These are phyloP conservation scores for Eretmochelys imbricata DNA, from an alignment of 2,113 vertebrate species.

Conservation along the genomic window DNA sequence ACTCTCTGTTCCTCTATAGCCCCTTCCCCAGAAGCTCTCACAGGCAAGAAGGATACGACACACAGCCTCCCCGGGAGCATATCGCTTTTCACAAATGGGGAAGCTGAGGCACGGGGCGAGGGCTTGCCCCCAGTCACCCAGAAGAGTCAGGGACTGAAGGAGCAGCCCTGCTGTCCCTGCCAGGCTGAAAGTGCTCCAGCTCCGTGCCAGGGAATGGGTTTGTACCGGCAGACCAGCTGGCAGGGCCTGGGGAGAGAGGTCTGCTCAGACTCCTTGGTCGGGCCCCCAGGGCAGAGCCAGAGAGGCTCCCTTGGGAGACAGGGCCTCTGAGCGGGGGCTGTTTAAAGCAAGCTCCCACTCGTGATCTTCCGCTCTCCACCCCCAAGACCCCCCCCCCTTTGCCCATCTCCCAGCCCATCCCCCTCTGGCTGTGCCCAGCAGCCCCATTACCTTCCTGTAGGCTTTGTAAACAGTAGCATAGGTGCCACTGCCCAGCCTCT, in stretches of 20 bases:
- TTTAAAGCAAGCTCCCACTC: not conserved
- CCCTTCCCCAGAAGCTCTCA: not conserved
- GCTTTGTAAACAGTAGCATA: conserved; percentile 97
- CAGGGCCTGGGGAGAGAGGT: too few species aligned
- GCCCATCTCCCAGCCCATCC: not conserved
- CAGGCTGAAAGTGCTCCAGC: too few species aligned
- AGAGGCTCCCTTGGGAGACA: too few species aligned
- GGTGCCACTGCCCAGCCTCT: conserved; percentile 92
- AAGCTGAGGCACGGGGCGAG: not conserved
- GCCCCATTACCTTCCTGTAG: conserved; percentile 89
- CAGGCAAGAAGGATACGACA: not conserved
- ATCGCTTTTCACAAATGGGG: not conserved
- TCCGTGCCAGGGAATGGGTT: too few species aligned
- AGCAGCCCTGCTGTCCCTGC: not conserved
- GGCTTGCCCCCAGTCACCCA: not conserved
- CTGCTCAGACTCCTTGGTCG: not conserved
- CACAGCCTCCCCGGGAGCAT: too few species aligned
- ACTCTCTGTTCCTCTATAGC: not conserved
- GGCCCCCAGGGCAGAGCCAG: not conserved
- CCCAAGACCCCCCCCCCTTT: not conserved
- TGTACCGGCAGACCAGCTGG: not conserved
- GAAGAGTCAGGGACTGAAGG: too few species aligned
- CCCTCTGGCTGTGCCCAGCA: too few species aligned
- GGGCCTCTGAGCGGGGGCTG: not conserved
- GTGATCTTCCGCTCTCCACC: too few species aligned